Evolutionary conservation across 2,797 vertebrate species (phyloP).

Genomic region (Heterohyrax brucei): DNA sequence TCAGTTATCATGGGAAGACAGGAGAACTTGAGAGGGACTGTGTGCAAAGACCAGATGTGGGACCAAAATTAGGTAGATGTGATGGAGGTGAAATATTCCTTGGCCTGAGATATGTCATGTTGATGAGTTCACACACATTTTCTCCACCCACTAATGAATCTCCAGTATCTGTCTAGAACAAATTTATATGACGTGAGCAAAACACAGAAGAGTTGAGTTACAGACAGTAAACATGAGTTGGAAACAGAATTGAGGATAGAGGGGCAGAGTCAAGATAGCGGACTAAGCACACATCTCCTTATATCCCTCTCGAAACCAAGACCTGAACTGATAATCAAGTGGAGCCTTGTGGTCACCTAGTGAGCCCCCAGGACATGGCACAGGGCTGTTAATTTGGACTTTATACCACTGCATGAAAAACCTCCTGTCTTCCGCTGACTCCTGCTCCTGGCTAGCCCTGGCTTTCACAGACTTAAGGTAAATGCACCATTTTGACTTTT

Average conservation of each 20-base stretch:
- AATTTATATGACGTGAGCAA: background rate
- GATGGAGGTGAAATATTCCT: background rate
- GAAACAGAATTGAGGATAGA: background rate
- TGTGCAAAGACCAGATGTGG: background rate
- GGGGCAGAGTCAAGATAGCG: too few relatives aligned
- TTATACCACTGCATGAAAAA: too few relatives aligned
- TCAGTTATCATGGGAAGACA: background rate
- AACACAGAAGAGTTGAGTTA: background rate
- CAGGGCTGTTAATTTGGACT: too few relatives aligned
- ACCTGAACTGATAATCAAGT: too few relatives aligned
- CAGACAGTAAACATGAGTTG: background rate
- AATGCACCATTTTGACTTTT: too few relatives aligned
- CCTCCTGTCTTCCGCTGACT: too few relatives aligned
- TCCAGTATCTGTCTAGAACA: background rate
- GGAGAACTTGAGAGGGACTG: background rate
- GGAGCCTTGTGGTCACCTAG: too few relatives aligned
- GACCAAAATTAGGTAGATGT: background rate
- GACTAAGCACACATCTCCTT: too few relatives aligned
- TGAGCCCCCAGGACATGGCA: too few relatives aligned
- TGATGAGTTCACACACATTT: background rate
- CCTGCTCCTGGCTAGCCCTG: too few relatives aligned
- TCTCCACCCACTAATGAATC: background rate
- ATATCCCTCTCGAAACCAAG: too few relatives aligned
- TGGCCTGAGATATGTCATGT: background rate
- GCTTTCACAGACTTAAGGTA: too few relatives aligned